phyloP scores from a whole-genome alignment of 2,888 invertebrate genomes.

The Lasioglossum zephyrum region DNA sequence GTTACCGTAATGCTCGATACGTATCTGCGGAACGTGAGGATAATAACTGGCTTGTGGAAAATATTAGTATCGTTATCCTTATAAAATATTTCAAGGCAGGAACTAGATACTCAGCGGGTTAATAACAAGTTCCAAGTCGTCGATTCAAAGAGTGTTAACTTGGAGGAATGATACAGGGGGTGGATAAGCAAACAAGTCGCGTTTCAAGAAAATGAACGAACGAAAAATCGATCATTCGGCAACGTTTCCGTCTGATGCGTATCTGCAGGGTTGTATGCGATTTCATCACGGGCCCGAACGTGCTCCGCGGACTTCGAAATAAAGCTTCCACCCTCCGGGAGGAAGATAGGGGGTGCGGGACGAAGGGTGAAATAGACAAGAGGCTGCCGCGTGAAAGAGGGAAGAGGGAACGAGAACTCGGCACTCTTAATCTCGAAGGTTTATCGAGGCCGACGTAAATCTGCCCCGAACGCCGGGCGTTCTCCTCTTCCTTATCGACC shows the following conservation, averaged over 20 bases:
- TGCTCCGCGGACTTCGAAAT: slow-evolving; percentile 66
- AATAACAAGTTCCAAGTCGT: not conserved
- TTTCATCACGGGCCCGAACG: slow-evolving; percentile 63
- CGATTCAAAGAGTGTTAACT: not conserved
- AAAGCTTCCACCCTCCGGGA: slow-evolving; percentile 56
- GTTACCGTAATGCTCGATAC: slow-evolving; percentile 64
- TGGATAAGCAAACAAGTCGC: not conserved
- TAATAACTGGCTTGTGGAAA: not conserved
- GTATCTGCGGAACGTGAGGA: not conserved
- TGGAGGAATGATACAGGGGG: not conserved
- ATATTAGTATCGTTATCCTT: not conserved
- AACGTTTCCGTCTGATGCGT: slow-evolving; percentile 53
- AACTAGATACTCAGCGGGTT: not conserved
- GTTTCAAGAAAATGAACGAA: not conserved
- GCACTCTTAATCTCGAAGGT: slow-evolving; percentile 80
- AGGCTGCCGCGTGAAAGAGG: slow-evolving; percentile 7
- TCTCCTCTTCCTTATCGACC: slow-evolving; percentile 75
- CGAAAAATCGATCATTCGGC: not conserved
- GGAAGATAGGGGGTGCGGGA: not conserved
- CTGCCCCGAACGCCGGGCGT: slow-evolving; percentile 76
- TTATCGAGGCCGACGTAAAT: slow-evolving; percentile 81
- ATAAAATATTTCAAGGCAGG: not conserved
- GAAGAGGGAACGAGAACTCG: slow-evolving; percentile 62
- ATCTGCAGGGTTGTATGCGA: slow-evolving; percentile 60
- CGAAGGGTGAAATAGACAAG: not conserved